Conservation (phyloP, 2,113 vertebrate species). For the Hiodon alosoides region DNA sequence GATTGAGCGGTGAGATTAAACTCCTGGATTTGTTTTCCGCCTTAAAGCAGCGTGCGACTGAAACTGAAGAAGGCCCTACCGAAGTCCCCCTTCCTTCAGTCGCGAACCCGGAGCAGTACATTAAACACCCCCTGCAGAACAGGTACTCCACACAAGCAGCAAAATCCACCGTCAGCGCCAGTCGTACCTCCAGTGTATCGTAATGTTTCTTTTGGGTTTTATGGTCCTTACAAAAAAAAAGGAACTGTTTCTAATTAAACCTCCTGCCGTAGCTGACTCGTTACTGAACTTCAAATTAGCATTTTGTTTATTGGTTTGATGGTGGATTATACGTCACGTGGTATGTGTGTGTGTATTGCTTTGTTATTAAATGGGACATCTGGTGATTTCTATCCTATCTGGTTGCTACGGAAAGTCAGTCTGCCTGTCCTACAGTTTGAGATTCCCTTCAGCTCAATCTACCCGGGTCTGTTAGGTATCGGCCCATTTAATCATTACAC, state of each 20-base stretch:
- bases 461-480: not conserved
- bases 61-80: conserved; percentile 58
- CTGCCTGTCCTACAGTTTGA: not conserved
- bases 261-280: no score
- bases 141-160: conserved; percentile 42
- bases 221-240: not conserved
- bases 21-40: not conserved
- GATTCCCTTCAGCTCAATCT: not conserved
- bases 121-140: conserved; percentile 74
- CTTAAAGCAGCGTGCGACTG: conserved; percentile 55
- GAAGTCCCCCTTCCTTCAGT: conserved; percentile 45
- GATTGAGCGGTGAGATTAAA: not conserved
- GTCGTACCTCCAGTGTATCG: not conserved
- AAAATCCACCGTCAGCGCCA: no score
- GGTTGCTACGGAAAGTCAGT: no score
- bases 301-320: no score
- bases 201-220: not conserved
- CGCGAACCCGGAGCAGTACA: conserved; percentile 60
- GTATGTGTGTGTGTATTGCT: no score
- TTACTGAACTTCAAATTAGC: no score
- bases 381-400: no score
- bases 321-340: no score
- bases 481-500: not conserved
- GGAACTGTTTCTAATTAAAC: not conserved
- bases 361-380: no score